Evolutionary conservation across 2,113 vertebrate genomes (phyloP).

Genomic region (Diphyllodes magnificus): DNA sequence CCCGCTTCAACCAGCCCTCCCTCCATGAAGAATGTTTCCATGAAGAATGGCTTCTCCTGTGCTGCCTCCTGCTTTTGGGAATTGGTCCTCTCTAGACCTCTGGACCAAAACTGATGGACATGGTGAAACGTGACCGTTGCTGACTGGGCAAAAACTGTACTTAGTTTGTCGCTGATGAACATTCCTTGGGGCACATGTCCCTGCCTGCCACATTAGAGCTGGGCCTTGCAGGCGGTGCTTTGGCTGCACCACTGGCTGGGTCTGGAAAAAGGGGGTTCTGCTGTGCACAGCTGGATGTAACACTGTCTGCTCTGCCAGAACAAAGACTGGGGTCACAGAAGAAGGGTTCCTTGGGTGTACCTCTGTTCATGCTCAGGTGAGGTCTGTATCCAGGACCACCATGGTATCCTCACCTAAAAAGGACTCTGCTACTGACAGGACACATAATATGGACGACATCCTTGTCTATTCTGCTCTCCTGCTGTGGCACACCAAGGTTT

Average conservation of each 20-base stretch:
- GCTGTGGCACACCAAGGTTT: not conserved
- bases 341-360: not conserved
- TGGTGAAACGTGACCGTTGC: not conserved
- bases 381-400: not conserved
- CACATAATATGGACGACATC: fast-evolving
- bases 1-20: not conserved
- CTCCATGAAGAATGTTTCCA: not conserved
- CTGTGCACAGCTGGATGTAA: not conserved
- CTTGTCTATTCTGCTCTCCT: not conserved
- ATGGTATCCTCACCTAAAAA: not conserved
- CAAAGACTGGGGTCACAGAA: not conserved
- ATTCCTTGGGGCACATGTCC: not conserved
- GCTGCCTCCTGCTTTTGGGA: not conserved
- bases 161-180: not conserved
- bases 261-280: not conserved
- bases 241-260: not conserved
- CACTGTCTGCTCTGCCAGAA: not conserved
- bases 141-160: not conserved
- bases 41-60: not conserved
- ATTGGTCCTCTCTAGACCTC: not conserved
- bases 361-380: not conserved
- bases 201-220: not conserved
- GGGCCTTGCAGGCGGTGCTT: not conserved
- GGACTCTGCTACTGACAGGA: not conserved
- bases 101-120: not conserved